phyloP scores from a whole-genome alignment of 2,888 invertebrate genomes.

The Drosophila borealis region DNA sequence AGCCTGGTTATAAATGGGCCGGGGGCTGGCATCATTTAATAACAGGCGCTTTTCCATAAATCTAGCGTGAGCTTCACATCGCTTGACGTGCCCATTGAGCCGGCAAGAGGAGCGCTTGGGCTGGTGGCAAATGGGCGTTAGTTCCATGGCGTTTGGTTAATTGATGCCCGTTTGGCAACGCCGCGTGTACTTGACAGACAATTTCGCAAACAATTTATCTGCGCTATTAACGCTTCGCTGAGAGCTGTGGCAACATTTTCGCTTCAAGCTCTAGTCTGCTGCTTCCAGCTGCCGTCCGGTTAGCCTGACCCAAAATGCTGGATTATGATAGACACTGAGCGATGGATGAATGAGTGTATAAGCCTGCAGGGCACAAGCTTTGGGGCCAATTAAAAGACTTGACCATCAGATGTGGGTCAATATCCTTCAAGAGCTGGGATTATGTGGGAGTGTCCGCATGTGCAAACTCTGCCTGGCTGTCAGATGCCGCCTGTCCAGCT shows the following conservation, averaged over 20 bases:
- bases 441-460: slow-evolving; percentile 3
- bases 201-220: slow-evolving; percentile 66
- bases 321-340: not conserved
- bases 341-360: not conserved
- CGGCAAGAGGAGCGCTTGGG: slow-evolving; percentile 34
- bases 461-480: not conserved
- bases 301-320: slow-evolving; percentile 2
- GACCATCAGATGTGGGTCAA: slow-evolving; percentile 17
- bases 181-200: slow-evolving; percentile 66
- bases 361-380: not conserved
- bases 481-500: slow-evolving; percentile 3
- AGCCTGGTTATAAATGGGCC: slow-evolving; percentile 56
- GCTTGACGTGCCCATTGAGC: slow-evolving; percentile 59
- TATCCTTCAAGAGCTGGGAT: not conserved
- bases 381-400: slow-evolving; percentile 11
- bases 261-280: slow-evolving; percentile 4
- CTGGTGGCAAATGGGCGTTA: not conserved
- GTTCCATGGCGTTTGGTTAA: slow-evolving; percentile 44
- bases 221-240: slow-evolving; percentile 13
- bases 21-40: slow-evolving; percentile 65
- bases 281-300: slow-evolving; percentile 36
- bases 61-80: slow-evolving; percentile 43
- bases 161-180: slow-evolving; percentile 40
- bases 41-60: slow-evolving; percentile 65
- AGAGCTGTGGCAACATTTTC: slow-evolving; percentile 10